Evolutionary conservation across 2,113 vertebrate genomes (phyloP), one percentile per base, ranked within the genome.

Genomic region (Dipodomys ordii): DNA sequence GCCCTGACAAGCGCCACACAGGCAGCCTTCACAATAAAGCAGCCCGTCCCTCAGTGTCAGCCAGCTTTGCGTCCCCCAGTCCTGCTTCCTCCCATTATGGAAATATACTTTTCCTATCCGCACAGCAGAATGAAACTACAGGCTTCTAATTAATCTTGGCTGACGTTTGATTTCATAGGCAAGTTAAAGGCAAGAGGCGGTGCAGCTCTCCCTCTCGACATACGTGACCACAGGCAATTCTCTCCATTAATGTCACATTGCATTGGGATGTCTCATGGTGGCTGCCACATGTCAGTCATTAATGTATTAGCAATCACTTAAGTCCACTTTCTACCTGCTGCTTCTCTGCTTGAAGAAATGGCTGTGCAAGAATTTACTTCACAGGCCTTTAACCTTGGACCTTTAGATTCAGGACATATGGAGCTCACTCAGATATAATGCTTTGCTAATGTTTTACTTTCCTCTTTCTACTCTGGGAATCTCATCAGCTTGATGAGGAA

Each of bases 171-270:
- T 98, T 98, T 98, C 97, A 97, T 98, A 97, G 98, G 97, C 97
- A 97, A 97, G 98, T 98, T 98, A 98, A 96, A 98, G 97, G 98
- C 98, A 98, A 73, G 94, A 97, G 97, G 97, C 92, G 90, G 97
- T 97, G 97, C 96, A 71, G 95, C 95, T 95, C 78, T 27, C 39
- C 39, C 16, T 25, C 46, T 0, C 72, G 4, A 28, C 73, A 96
- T 97, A 88, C 97, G 98, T 99, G 98, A 98, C 99, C 98, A 98
- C 98, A 96, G 99, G 99, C 99, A 95, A 98, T 99, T 99, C 98
- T 98, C 98, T 99, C 99, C 99, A 99, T 99, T 99, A 99, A 98
- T 98, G 99, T 99, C 99, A 99, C 73, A 96, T 96, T 97, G 97
- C 98, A 99, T 99, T 98, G 98, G 97, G 97, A 97, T 98, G 98